phyloP scores from a whole-genome alignment of 2,113 vertebrate species.

The Muntiacus reevesi region DNA sequence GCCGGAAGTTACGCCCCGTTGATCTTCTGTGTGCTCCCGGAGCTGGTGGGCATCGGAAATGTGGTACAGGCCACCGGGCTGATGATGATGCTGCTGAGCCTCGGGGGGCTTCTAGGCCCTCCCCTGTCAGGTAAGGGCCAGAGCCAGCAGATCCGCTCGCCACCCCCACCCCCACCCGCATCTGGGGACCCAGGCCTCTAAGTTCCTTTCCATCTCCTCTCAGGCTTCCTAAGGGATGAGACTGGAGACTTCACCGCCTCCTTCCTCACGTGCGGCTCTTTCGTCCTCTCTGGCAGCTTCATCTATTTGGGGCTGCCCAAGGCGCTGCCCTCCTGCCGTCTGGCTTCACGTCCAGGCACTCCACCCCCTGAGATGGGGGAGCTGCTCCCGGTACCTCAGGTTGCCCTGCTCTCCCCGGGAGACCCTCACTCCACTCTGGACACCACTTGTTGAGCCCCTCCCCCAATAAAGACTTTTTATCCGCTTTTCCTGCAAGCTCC shows the following conservation, averaged over 20 bases:
- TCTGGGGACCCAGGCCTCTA: neutral
- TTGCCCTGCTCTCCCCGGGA: neutral
- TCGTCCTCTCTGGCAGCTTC: slow-evolving; percentile 67
- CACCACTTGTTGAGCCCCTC: slow-evolving; percentile 16
- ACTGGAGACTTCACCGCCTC: slow-evolving; percentile 69
- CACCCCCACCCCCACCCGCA: neutral
- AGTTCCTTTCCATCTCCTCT: neutral
- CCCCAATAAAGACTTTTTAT: slow-evolving; percentile 57
- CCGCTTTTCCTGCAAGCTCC: neutral
- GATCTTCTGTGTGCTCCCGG: slow-evolving; percentile 82
- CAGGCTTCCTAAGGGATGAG: slow-evolving; percentile 71
- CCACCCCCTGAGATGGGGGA: slow-evolving; percentile 55
- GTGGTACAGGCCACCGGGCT: slow-evolving; percentile 83
- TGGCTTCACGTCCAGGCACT: neutral
- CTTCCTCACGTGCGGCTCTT: slow-evolving; percentile 63
- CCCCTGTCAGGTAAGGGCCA: slow-evolving; percentile 82
- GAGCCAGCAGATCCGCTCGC: neutral
- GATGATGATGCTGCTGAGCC: slow-evolving; percentile 85
- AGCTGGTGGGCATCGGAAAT: slow-evolving; percentile 78
- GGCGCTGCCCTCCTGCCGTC: slow-evolving; percentile 36
- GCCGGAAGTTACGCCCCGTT: slow-evolving; percentile 78
- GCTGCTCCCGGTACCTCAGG: slow-evolving; percentile 18
- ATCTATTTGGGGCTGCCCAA: slow-evolving; percentile 62
- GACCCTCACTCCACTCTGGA: neutral
- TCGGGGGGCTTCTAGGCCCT: slow-evolving; percentile 83